Conservation (phyloP, 2,113 vertebrate species). For the Sturnus vulgaris region DNA sequence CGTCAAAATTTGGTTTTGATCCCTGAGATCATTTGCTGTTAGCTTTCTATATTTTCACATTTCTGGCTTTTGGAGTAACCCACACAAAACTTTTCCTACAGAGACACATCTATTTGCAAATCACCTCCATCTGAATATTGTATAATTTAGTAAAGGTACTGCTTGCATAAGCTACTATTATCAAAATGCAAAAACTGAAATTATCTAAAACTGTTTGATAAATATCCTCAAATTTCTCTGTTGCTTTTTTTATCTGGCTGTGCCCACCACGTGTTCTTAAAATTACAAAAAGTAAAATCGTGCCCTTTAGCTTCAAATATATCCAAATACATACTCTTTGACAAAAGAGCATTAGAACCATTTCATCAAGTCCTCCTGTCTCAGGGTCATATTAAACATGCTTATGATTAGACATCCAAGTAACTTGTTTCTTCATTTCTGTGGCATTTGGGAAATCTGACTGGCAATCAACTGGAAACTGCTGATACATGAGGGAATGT, state of each 20-base stretch:
- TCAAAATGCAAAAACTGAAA: not conserved
- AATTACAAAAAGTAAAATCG: not conserved
- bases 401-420: not conserved
- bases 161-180: not conserved
- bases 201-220: constrained; percentile 20
- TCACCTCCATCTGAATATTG: constrained; percentile 11
- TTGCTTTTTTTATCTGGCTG: not conserved
- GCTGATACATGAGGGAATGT: not conserved
- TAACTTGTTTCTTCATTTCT: not conserved
- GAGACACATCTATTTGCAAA: constrained; percentile 3
- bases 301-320: not conserved
- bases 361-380: not conserved
- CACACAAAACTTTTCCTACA: not conserved
- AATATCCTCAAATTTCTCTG: not conserved
- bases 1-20: not conserved
- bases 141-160: not conserved
- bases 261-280: not conserved
- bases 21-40: not conserved
- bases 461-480: not conserved
- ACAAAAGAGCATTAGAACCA: not conserved
- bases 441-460: not conserved
- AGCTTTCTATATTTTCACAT: not conserved
- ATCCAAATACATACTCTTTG: not conserved
- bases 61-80: constrained; percentile 5
- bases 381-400: not conserved